Evolutionary conservation across 2,797 vertebrate species (phyloP).

Genomic region (Chaunax sp.): DNA sequence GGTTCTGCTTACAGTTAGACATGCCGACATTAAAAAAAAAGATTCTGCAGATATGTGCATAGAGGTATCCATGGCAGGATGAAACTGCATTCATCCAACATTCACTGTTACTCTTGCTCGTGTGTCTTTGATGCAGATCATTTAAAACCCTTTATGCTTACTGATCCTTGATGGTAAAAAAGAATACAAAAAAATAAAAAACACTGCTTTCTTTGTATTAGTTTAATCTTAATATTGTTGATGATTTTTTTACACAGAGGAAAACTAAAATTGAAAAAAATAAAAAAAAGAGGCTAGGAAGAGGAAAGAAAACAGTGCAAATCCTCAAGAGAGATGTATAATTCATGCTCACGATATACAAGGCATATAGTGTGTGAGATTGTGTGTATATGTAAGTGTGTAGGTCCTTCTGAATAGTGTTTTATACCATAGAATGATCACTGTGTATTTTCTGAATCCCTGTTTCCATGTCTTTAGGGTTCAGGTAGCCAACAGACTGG

Average conservation of each 20-base stretch:
- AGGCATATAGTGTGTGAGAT: slow-evolving; percentile 27
- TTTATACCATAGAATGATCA: slow-evolving; percentile 52
- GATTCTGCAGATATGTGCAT: slow-evolving; percentile 1
- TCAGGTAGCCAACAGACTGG: slow-evolving; percentile 45
- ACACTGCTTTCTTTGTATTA: slow-evolving; percentile 35
- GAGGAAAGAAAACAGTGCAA: slow-evolving; percentile 45
- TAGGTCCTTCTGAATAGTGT: slow-evolving; percentile 30
- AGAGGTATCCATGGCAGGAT: slow-evolving; percentile 37
- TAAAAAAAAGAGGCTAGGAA: slow-evolving; percentile 27
- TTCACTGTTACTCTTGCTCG: slow-evolving; percentile 16
- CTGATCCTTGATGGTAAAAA: slow-evolving; percentile 17
- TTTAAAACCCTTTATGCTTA: slow-evolving; percentile 45
- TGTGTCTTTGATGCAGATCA: slow-evolving; percentile 43
- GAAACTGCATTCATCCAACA: slow-evolving; percentile 38
- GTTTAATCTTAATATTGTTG: slow-evolving; percentile 59
- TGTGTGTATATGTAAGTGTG: slow-evolving; percentile 22
- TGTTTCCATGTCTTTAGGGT: slow-evolving; percentile 47
- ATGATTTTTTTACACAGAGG: slow-evolving; percentile 49
- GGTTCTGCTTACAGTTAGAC: slow-evolving; percentile 29
- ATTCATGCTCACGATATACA: slow-evolving; percentile 75
- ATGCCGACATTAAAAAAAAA: slow-evolving; percentile 9
- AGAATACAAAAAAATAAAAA: no score
- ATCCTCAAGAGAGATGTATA: slow-evolving; percentile 81
- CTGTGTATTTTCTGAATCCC: slow-evolving; percentile 49
- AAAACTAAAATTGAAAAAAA: slow-evolving; percentile 22